A percentile compares a stretch with the other conserved stretches of the same genome.
Conservation (phyloP, 1,140 invertebrate genomes). For the Neodiprion virginianus region DNA sequence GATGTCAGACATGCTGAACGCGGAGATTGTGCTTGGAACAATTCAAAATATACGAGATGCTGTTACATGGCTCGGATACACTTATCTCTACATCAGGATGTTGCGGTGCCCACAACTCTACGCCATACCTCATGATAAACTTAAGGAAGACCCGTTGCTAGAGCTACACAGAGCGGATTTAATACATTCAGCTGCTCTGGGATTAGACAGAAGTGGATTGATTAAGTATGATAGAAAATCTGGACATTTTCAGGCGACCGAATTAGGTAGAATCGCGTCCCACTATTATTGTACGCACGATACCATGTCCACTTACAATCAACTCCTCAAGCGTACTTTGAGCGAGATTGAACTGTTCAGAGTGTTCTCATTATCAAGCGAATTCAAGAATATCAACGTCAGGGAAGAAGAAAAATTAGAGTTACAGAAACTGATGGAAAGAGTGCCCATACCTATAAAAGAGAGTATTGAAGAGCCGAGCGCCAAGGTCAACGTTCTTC, state of each 20-base stretch:
- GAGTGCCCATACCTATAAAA: slow-evolving; percentile 98
- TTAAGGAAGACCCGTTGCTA: slow-evolving; percentile 82
- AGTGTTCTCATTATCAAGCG: slow-evolving; percentile 97
- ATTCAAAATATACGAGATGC: slow-evolving; percentile 96
- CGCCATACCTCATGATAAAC: slow-evolving; percentile 82
- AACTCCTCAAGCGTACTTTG: slow-evolving; percentile 93
- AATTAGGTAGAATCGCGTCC: slow-evolving; percentile 95
- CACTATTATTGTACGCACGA: slow-evolving; percentile 98
- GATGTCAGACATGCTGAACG: slow-evolving; percentile 96
- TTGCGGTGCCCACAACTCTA: slow-evolving; percentile 86
- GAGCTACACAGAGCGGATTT: slow-evolving; percentile 93
- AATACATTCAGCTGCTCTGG: slow-evolving; percentile 94
- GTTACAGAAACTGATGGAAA: slow-evolving; percentile 95
- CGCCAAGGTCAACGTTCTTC: slow-evolving; percentile 94
- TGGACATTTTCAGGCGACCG: slow-evolving; percentile 91
- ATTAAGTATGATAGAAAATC: slow-evolving; percentile 96
- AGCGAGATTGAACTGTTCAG: slow-evolving; percentile 98
- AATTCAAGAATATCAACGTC: slow-evolving; percentile 93
- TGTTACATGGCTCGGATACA: slow-evolving; percentile 95
- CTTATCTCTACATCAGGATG: slow-evolving; percentile 96
- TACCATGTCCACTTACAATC: slow-evolving; percentile 96
- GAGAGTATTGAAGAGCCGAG: slow-evolving; percentile 98
- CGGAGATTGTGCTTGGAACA: slow-evolving; percentile 96
- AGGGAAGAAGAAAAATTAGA: slow-evolving; percentile 98
- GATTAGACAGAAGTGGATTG: slow-evolving; percentile 90